Percentiles rank a stretch among this genome's conserved stretches.
phyloP scores from a whole-genome alignment of 2,113 vertebrate genomes.

The Vombatus ursinus region DNA sequence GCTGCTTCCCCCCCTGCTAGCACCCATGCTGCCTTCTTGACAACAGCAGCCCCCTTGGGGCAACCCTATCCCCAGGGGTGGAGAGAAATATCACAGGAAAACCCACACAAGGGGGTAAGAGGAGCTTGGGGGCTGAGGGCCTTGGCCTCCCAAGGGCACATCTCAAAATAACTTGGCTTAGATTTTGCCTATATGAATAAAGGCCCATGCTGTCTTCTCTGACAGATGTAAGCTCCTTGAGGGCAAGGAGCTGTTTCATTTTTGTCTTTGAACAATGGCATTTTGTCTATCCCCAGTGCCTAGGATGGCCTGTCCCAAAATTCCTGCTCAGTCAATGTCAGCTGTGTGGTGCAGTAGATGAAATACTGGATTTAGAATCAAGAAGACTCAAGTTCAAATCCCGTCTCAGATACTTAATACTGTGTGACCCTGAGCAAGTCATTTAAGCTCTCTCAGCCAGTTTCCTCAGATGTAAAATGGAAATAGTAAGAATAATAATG shows the following conservation, averaged over 20 bases:
- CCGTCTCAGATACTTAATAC: background rate
- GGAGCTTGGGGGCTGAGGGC: background rate
- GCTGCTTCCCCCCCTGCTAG: constrained; percentile 2
- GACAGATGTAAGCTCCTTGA: background rate
- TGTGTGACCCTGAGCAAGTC: background rate
- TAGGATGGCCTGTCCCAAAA: background rate
- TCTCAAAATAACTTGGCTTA: background rate
- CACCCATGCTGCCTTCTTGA: background rate
- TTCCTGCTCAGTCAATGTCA: background rate
- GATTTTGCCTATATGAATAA: accelerated
- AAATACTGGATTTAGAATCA: background rate
- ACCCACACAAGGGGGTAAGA: background rate
- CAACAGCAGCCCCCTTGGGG: background rate
- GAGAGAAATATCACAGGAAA: background rate
- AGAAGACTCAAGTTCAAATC: background rate
- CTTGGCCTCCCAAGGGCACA: background rate
- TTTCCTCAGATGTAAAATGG: background rate
- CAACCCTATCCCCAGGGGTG: background rate
- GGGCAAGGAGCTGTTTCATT: background rate
- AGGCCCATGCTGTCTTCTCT: too few relatives aligned
- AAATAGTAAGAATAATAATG: background rate
- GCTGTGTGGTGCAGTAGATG: background rate
- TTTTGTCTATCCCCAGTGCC: background rate
- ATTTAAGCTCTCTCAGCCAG: background rate
- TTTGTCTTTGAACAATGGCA: background rate